Evolutionary conservation across 2,888 invertebrate species (phyloP), one percentile per base, ranked within the genome.

Genomic region (Nebria brevicollis): DNA sequence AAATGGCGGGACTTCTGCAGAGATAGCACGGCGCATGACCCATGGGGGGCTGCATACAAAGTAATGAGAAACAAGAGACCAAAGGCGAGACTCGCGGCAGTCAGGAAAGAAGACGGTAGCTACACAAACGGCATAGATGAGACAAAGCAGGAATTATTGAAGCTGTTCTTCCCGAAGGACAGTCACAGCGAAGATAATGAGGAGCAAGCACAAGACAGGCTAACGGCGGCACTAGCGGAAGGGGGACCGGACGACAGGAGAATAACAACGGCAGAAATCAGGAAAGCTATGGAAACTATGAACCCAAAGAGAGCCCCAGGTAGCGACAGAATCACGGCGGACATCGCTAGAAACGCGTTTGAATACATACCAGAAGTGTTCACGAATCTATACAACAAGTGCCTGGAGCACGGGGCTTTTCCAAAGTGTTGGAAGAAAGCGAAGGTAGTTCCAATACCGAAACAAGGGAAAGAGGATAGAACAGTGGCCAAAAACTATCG

Each of bases 381-480:
- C 42, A 10, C 34, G 0, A 10, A 70, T 5, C 7, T 83, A 6
- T 82, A 76, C 20, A 81, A 77, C 11, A 8, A 25, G 1, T 82
- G 82, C 66, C 25, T 82, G 7, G 20, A 64, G 26, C 1, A 1
- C 7, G 77, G 82, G 1, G 20, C 66, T 10, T 79, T 82, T 66
- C 79, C 83, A 41, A 15, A 6, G 6, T 77, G 77, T 0, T 86
- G 86, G 86, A 85, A 85, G 75, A 42, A 8, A 0, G 83, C 84
- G 0, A 73, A 66, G 0, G 82, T 84, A 0, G 85, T 84, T 75
- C 84, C 85, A 8, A 84, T 86, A 0, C 86, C 85, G 0, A 86
- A 86, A 78, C 83, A 84, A 0, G 76, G 68, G 2, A 85, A 85
- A 73, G 73, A 76, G 0, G 83, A 83, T n/a, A 74, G 81, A n/a